phyloP scores from a whole-genome alignment of 2,888 invertebrate species.

The Temnothorax unifasciatus region DNA sequence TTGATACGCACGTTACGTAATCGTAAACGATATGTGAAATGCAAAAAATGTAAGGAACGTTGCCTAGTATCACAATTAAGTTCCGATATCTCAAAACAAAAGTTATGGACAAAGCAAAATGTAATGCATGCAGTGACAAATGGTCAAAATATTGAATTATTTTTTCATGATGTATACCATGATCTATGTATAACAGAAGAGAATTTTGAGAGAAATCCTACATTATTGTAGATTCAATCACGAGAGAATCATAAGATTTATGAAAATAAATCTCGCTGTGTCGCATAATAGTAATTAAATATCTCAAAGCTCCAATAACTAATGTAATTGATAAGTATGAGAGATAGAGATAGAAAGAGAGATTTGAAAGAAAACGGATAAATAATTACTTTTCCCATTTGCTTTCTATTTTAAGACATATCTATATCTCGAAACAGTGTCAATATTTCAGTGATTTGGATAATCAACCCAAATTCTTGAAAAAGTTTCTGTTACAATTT shows the following conservation, averaged over 20 bases:
- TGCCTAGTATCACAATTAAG: background rate
- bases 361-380: background rate
- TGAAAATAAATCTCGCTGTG: background rate
- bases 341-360: background rate
- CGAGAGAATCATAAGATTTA: background rate
- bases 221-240: background rate
- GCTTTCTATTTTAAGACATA: background rate
- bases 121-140: background rate
- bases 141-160: no score
- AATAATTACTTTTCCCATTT: conserved; percentile 6
- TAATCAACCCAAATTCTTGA: conserved; percentile 16
- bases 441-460: background rate
- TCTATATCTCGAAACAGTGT: background rate
- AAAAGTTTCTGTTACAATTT: background rate
- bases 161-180: no score
- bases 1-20: background rate
- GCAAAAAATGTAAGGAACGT: background rate
- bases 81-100: background rate
- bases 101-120: background rate
- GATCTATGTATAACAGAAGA: background rate
- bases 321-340: background rate
- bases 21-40: background rate
- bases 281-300: conserved; percentile 3
- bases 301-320: background rate
- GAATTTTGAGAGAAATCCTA: background rate